Evolutionary conservation across 2,113 vertebrate species (phyloP), one percentile per base, ranked within the genome.

Genomic region (Malurus elegans): DNA sequence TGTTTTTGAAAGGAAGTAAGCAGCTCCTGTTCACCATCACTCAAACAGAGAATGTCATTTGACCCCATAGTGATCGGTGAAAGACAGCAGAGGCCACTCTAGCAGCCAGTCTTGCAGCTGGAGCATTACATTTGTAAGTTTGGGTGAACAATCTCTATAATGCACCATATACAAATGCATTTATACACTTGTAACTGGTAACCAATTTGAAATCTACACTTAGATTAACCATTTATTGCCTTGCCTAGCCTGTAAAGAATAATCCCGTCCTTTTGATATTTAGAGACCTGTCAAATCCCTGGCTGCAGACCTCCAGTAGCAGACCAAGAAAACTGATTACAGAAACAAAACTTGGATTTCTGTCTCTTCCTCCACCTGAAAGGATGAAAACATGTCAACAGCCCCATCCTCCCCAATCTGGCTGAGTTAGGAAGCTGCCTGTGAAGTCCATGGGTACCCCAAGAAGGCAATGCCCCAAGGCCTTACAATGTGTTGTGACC

Each of bases 151-250:
- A 12, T 12, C 67, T 90, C 72, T 44, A 72, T 8, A 56, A 36
- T 7, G 19, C 17, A 64, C 15, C 17, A n/a, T 6, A 85, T 4
- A 74, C 5, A 15, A 42, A 34, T 0, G 3, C 3, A 23, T 44
- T 31, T 14, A 44, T 28, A 34, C 9, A 26, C 48, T 75, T 44
- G 20, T 1, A 86, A 51, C 28, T 3, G 5, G 19, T 28, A 66
- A 95, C 8, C n/a, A 34, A 36, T 54, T 19, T 54, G 38, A 74
- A 93, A 66, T 40, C 36, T 51, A 45, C 2, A 0, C n/a, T 70
- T 45, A 21, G 20, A 76, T 53, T 79, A 90, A 89, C 72, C 82
- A 86, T 91, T 96, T 92, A 90, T 31, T 90, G 69, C 34, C 64
- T 61, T 88, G 58, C 32, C 60, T 44, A 71, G 60, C 44, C 80